Evolutionary conservation across 2,113 vertebrate genomes (phyloP).

Genomic region (Brachyhypopomus gauderio): DNA sequence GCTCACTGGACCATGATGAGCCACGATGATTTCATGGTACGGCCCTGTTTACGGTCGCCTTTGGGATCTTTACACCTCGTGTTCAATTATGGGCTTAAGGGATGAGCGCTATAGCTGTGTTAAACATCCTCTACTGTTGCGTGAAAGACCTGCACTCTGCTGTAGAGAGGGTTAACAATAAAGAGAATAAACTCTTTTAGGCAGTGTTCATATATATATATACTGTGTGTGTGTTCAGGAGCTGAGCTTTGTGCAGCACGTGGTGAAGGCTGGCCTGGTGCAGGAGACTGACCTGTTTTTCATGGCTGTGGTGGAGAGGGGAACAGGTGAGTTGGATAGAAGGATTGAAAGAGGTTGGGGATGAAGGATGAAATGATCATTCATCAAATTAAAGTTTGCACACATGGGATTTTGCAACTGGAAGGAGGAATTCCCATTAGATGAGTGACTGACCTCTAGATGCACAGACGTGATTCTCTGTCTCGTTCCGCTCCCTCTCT

Average conservation of each 20-base stretch:
- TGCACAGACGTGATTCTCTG: not conserved
- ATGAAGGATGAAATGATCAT: not conserved
- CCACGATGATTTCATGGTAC: constrained; percentile 86
- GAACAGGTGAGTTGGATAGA: constrained; percentile 82
- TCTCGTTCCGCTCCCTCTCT: not conserved
- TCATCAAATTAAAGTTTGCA: not conserved
- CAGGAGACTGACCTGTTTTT: constrained; percentile 91
- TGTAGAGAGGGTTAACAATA: not conserved
- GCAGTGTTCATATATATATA: too few species aligned
- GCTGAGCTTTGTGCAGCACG: constrained; percentile 84
- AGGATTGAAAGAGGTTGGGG: not conserved
- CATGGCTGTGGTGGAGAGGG: constrained; percentile 86
- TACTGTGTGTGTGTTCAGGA: constrained; percentile 70
- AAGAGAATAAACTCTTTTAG: too few species aligned
- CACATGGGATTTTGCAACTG: not conserved
- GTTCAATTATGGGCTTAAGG: not conserved
- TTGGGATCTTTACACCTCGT: not conserved
- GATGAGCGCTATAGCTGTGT: not conserved
- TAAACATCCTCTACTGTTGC: not conserved
- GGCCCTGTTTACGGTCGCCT: constrained; percentile 25
- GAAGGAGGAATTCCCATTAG: too few species aligned
- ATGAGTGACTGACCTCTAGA: too few species aligned
- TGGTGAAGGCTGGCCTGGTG: constrained; percentile 83
- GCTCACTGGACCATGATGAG: constrained; percentile 85
- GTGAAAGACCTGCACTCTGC: not conserved